phyloP scores from a whole-genome alignment of 2,113 vertebrate genomes.

The Pterocles gutturalis region DNA sequence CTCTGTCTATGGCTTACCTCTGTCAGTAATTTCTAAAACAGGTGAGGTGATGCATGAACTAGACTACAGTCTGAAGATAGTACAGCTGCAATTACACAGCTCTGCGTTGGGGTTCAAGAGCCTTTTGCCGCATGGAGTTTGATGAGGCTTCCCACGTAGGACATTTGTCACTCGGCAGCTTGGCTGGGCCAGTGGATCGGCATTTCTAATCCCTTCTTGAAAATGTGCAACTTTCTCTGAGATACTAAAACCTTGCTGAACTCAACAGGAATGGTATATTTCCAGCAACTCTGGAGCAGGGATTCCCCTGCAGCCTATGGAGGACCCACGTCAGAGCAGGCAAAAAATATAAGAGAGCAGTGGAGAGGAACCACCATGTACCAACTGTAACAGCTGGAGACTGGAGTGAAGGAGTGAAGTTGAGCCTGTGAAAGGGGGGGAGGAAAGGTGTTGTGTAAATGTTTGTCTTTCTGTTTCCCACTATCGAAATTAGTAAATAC shows the following conservation, averaged over 20 bases:
- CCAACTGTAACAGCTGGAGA: not conserved
- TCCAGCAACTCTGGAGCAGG: not conserved
- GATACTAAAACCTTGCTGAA: not conserved
- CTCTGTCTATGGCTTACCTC: too few relatives aligned
- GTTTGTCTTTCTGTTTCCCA: not conserved
- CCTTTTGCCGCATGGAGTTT: not conserved
- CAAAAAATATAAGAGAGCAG: not conserved
- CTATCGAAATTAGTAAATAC: not conserved
- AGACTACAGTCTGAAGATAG: not conserved
- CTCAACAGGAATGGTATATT: not conserved
- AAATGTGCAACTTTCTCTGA: not conserved
- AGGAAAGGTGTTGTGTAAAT: not conserved
- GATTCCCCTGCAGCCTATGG: too few relatives aligned
- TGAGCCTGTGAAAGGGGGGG: not conserved
- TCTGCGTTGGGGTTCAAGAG: not conserved
- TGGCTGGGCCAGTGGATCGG: accelerated
- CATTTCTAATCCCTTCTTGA: not conserved
- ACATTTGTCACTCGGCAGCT: accelerated
- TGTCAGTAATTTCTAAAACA: not conserved
- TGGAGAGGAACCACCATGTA: accelerated
- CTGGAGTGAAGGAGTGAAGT: not conserved
- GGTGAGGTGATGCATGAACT: not conserved
- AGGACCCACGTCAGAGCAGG: not conserved
- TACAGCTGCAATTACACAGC: not conserved
- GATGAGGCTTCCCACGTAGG: accelerated